Percentiles rank a stretch among this genome's conserved stretches.
Conservation (phyloP, 64 coral and sea anemone genomes). For the Porites australiensis region DNA sequence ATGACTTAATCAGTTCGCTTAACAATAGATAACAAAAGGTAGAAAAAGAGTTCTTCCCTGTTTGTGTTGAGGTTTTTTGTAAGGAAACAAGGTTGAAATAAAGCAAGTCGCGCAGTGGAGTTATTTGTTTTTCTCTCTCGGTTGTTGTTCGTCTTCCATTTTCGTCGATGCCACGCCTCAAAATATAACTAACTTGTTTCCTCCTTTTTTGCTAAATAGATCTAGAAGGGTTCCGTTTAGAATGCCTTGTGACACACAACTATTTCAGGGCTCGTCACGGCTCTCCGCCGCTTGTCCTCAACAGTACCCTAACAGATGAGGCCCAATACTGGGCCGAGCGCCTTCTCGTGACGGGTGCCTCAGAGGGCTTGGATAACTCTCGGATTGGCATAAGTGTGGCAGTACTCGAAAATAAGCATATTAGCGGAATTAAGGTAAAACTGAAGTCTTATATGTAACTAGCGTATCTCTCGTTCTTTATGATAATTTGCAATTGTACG, state of each 20-base stretch:
- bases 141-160: too few relatives aligned
- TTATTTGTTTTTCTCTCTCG: too few relatives aligned
- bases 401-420: conserved; percentile 61
- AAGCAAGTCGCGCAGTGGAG: too few relatives aligned
- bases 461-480: too few relatives aligned
- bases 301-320: conserved; percentile 77
- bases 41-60: too few relatives aligned
- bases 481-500: too few relatives aligned
- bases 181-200: neutral
- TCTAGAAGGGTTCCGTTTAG: conserved; percentile 91
- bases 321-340: conserved; percentile 98
- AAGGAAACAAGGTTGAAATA: too few relatives aligned
- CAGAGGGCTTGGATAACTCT: conserved; percentile 78
- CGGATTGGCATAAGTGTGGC: conserved; percentile 90
- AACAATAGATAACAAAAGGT: too few relatives aligned
- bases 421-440: conserved; percentile 84
- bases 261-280: conserved; percentile 93
- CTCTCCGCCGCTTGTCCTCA: conserved; percentile 77
- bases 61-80: too few relatives aligned
- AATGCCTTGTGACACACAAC: conserved; percentile 88
- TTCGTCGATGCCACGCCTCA: too few relatives aligned
- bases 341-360: conserved; percentile 86
- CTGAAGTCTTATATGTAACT: too few relatives aligned
- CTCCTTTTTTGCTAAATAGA: conserved; percentile 27
- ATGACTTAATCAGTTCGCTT: too few relatives aligned